Evolutionary conservation across 2,113 vertebrate genomes (phyloP).

Genomic region (Notechis scutatus): DNA sequence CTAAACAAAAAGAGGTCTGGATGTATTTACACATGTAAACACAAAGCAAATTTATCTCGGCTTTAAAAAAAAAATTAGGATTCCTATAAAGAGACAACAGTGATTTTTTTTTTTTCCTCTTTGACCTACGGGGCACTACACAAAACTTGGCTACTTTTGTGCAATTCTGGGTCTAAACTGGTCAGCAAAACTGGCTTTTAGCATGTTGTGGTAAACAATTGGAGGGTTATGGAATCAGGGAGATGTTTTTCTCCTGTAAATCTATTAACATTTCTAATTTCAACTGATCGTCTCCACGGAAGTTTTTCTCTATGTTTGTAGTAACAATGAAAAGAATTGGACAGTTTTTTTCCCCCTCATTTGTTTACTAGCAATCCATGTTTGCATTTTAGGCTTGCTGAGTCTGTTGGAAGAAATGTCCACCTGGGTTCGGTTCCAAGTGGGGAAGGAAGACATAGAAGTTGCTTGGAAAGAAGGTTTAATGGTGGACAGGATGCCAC

Average conservation of each 20-base stretch:
- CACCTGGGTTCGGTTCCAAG: too few species aligned
- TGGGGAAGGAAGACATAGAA: too few species aligned
- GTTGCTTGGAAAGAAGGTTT: too few species aligned
- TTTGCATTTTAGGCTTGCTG: not conserved
- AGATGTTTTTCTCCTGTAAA: not conserved
- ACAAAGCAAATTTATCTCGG: not conserved
- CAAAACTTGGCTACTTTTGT: not conserved
- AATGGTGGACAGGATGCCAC: too few species aligned
- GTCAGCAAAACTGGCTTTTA: not conserved
- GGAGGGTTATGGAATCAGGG: not conserved
- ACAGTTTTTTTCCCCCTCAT: not conserved
- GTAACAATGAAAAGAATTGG: not conserved
- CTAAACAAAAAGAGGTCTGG: not conserved
- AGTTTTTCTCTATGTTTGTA: not conserved
- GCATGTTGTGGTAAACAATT: not conserved
- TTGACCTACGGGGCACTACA: not conserved
- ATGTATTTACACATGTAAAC: not conserved
- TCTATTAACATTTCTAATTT: not conserved
- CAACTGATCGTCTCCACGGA: not conserved
- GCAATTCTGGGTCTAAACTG: not conserved
- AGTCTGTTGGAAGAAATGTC: too few species aligned
- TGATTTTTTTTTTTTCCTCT: not conserved
- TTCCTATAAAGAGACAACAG: not conserved
- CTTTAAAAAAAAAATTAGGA: not conserved
- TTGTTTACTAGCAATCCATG: not conserved